Base-by-base conservation (phyloP, 2,888 invertebrate species). In the Rhagonycha lutea region DNA sequence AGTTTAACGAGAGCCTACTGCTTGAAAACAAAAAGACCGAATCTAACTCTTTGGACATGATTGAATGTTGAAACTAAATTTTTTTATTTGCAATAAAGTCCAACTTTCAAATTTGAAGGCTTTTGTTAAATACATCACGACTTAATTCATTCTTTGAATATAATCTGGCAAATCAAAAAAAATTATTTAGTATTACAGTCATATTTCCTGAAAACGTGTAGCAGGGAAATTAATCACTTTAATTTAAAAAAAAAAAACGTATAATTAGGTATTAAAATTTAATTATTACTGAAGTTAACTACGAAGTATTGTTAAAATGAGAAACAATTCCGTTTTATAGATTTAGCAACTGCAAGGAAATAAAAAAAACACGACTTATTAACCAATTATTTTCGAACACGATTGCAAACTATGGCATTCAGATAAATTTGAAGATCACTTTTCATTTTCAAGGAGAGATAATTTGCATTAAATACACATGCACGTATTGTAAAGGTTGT, bases 391-490 rank as follows among this genome's bases (percentile, higher is more conserved):
- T 26, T 18, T 65, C 12, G 26, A 65, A 18, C 63, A 65, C 63
- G 63, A 65, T 65, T 65, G 63, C 63, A 26, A 65, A 65, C 63
- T 65, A 65, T 65, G 63, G 63, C 63, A 65, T 65, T 65, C 63
- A 65, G 26, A 65, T 65, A 65, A 65, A 26, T 65, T 65, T 65
- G 63, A 65, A 65, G 63, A 65, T 65, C 63, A 65, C 63, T 65
- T 65, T 65, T 65, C 63, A 65, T 65, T 65, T 65, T 65, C 63
- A 65, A 65, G 63, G 63, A 65, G 63, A 65, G n/a, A n/a, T 65
- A 65, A 26, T 24, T 65, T n/a, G 63, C 63, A 65, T 62, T 65
- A 47, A 47, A n/a, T 47, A 47, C n/a, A 47, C 47, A 47, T 47
- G 47, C 47, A 47, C 47, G 47, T 47, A 47, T 47, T 47, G 47